These are phyloP conservation scores for Callospermophilus lateralis DNA, from an alignment of 2,113 vertebrate genomes.

Conservation along the genomic window DNA sequence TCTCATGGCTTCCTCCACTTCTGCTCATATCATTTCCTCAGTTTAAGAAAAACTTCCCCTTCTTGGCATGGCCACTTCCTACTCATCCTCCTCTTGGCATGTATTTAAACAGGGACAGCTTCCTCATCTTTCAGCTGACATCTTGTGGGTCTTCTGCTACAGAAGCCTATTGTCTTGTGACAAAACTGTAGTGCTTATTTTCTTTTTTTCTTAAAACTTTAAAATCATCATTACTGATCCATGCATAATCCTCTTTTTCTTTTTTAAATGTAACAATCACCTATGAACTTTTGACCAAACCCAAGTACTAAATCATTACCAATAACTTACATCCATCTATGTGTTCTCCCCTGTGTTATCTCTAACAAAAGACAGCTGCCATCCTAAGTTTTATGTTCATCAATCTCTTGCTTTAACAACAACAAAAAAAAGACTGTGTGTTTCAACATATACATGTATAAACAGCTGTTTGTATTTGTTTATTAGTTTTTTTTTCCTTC, in stretches of 20 bases:
- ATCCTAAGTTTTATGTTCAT: not conserved
- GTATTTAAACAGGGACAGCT: not conserved
- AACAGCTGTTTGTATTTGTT: not conserved
- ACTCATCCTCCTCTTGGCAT: not conserved
- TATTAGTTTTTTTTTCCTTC: slow-evolving; percentile 13
- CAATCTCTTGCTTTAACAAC: not conserved
- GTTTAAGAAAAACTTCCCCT: not conserved
- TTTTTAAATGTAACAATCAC: not conserved
- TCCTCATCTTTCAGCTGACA: not conserved
- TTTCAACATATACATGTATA: not conserved
- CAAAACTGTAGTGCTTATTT: not conserved
- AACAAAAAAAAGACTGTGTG: not conserved
- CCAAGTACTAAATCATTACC: not conserved
- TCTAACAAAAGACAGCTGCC: not conserved
- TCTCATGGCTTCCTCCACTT: not conserved
- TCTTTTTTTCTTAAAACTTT: slow-evolving; percentile 29
- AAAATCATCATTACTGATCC: not conserved
- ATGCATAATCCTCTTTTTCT: not conserved
- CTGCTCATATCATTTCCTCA: not conserved
- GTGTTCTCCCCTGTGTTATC: not conserved
- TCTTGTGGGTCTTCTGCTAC: not conserved
- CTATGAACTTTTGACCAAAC: not conserved
- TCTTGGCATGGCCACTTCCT: not conserved
- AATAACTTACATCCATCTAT: not conserved
- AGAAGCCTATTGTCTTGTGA: not conserved